Base-by-base conservation (phyloP, 2,888 invertebrate genomes). In the Notodonta dromedarius region DNA sequence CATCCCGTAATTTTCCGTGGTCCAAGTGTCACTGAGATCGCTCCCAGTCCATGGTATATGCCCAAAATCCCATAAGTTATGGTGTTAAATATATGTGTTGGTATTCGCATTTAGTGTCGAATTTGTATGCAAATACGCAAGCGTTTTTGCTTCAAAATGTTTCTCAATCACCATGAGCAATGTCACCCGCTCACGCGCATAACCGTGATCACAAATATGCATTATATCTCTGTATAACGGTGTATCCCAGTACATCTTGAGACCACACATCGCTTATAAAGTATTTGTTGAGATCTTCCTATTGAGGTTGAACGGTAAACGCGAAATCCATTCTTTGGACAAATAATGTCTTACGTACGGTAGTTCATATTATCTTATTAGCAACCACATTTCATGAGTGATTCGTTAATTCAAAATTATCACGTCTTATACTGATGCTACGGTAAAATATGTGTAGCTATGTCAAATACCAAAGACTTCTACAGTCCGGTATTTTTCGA, bases 201-300 rank as follows among this genome's bases (percentile, higher is more conserved):
- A 48, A 65, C 65, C 65, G 32, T 60, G 46, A 42, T 35, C 32
- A 61, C 57, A 73, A 71, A 71, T 56, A 69, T 62, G 60, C 55
- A 56, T 55, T 56, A 52, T 46, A 44, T 61, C 61, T 67, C 73
- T 66, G 64, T 42, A 56, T 76, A 76, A 76, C 76, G 76, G 76
- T 67, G 53, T 51, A 65, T 66, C 67, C 62, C 57, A 55, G 67
- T 63, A 71, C 58, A 59, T 57, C 44, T 58, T 56, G 56, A 53
- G 48, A 54, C 60, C 54, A 14, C 35, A 7, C 2, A 7, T 63
- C 66, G 72, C 74, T 69, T 74, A 70, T 66, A 67, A 64, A 69
- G 40, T 66, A 71, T 69, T 72, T 59, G 57, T 62, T 59, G 69
- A 70, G 66, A 62, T 62, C 65, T 58, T 53, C 55, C 24, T 61